Percentiles rank a stretch among this genome's conserved stretches.
Conservation (phyloP, 1,140 invertebrate species). For the Popillia japonica region DNA sequence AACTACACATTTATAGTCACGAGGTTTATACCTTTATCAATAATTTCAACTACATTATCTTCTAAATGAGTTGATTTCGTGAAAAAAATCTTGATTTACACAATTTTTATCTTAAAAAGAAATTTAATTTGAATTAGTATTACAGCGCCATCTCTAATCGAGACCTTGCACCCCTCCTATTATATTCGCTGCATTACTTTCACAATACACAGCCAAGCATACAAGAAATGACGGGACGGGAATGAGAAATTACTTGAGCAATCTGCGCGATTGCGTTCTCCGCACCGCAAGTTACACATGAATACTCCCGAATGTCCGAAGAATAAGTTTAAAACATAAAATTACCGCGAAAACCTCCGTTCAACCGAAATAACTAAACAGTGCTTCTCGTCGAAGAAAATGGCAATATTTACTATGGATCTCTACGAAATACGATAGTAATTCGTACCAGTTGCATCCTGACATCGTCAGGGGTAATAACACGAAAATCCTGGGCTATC, state of each 20-base stretch:
- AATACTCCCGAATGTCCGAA: background rate
- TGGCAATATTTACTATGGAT: background rate
- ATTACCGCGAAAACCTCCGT: constrained; percentile 2
- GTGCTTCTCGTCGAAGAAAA: background rate
- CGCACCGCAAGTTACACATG: constrained; percentile 28
- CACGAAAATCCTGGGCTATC: background rate
- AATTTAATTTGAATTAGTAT: too few relatives aligned
- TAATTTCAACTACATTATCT: too few relatives aligned
- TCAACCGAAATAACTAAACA: background rate
- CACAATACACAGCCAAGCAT: background rate
- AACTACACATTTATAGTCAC: too few relatives aligned
- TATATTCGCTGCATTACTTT: constrained; percentile 5
- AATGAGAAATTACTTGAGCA: constrained; percentile 2
- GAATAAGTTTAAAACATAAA: background rate
- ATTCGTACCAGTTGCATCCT: too few relatives aligned
- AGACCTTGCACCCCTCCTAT: too few relatives aligned
- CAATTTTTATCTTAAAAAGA: too few relatives aligned
- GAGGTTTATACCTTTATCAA: too few relatives aligned
- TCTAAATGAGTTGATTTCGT: too few relatives aligned
- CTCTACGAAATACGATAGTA: background rate
- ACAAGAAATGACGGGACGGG: background rate
- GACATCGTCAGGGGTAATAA: too few relatives aligned
- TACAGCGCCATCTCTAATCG: too few relatives aligned
- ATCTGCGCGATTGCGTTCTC: constrained; percentile 42
- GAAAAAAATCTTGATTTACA: too few relatives aligned